Evolutionary conservation across 2,797 vertebrate genomes (phyloP).

Genomic region (Gallinago stenura): DNA sequence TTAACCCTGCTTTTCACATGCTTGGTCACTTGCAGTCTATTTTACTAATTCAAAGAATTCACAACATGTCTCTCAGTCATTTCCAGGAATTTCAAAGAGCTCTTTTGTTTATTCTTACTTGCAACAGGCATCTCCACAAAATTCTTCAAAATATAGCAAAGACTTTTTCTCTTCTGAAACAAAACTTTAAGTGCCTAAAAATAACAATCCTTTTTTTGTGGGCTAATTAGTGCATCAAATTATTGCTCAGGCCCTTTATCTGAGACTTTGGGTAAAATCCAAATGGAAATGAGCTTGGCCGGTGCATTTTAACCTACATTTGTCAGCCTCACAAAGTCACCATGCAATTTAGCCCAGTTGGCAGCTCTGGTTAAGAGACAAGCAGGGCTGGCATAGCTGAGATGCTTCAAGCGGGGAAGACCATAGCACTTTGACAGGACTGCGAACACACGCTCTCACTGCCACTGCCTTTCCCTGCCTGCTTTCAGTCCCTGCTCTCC

Average conservation of each 20-base stretch:
- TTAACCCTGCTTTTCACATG: not conserved
- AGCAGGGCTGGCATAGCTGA: constrained; percentile 43
- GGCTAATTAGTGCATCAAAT: constrained; percentile 51
- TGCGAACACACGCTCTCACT: not conserved
- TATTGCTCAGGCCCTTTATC: constrained; percentile 39
- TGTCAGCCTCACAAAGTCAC: constrained; percentile 49
- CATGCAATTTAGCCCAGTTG: constrained; percentile 53
- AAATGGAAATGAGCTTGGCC: constrained; percentile 68
- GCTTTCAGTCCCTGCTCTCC: not conserved
- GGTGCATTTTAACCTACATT: constrained; percentile 68
- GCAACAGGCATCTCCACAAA: not conserved
- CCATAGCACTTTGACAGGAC: not conserved
- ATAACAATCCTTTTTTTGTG: not conserved
- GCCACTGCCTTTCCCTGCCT: rapidly evolving
- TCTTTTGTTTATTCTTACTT: constrained; percentile 27
- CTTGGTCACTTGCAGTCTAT: not conserved
- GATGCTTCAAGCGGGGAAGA: not conserved
- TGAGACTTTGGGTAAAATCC: constrained; percentile 59
- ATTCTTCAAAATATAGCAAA: not conserved
- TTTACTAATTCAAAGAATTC: constrained; percentile 58
- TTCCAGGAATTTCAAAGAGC: constrained; percentile 51
- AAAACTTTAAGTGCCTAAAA: constrained; percentile 29
- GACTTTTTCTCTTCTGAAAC: not conserved
- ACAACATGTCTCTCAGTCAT: not conserved
- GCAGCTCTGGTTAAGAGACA: constrained; percentile 28